Evolutionary conservation across 1,140 invertebrate genomes (phyloP), one percentile per base, ranked within the genome.

Genomic region (Holotrichia oblita): DNA sequence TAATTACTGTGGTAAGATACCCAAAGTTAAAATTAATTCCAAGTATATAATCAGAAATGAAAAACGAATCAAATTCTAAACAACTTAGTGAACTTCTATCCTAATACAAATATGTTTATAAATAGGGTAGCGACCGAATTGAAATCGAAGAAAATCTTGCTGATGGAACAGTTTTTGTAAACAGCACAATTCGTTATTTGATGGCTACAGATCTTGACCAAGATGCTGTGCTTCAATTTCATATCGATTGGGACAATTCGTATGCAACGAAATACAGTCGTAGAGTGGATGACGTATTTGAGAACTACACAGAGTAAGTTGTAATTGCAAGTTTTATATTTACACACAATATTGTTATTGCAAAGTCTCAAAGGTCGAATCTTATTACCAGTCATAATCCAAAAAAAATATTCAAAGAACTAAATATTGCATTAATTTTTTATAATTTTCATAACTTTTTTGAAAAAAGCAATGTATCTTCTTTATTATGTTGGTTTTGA

Each of bases 1-100:
- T 85, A 27, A 84, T 91, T 41, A 80, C 79, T 77, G 81, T 87
- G 84, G 88, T 89, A 84, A 85, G 61, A 20, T 48, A 8, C 7
- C 2, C 44, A 48, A 48, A 48, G 7, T 48, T 48, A 14, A 10
- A 48, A 17, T 48, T 48, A 8, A 48, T 48, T 3, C 44, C 7
- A 17, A 48, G n/a, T 17, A 48, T 0, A 14, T 48, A n/a, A n/a
- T n/a, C n/a, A n/a, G n/a, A n/a, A n/a, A n/a, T n/a, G n/a, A n/a
- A n/a, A n/a, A n/a, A n/a, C n/a, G n/a, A n/a, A n/a, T n/a, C n/a
- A n/a, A n/a, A n/a, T n/a, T n/a, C n/a, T n/a, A n/a, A n/a, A n/a
- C n/a, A n/a, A n/a, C n/a, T 2, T 10, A 14, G 7, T 17, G 10
- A 10, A 2, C 10, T 48, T 14, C n/a, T 48, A 1, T 48, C n/a